Evolutionary conservation across 2,113 vertebrate species (phyloP).

Genomic region (Rostratula benghalensis): DNA sequence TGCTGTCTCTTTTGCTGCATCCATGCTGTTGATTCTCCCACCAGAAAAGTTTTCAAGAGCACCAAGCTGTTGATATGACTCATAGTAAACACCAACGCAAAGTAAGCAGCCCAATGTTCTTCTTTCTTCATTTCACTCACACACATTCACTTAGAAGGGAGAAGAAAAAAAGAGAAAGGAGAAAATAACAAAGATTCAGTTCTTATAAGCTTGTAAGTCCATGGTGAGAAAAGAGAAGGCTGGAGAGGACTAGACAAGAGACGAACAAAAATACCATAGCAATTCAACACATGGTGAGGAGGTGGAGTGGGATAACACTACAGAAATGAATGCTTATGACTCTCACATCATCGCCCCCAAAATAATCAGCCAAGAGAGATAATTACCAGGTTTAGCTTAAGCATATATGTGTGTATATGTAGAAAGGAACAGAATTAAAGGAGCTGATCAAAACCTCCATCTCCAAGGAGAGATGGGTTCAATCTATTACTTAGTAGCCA

Average conservation of each 20-base stretch:
- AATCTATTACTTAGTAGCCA: background rate
- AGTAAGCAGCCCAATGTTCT: conserved; percentile 58
- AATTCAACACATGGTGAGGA: conserved; percentile 79
- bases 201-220: conserved; percentile 27
- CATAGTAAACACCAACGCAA: conserved; percentile 72
- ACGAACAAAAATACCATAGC: conserved; percentile 74
- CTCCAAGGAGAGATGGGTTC: background rate
- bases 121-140: conserved; percentile 62
- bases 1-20: conserved; percentile 55
- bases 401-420: background rate
- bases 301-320: conserved; percentile 78
- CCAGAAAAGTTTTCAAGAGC: conserved; percentile 65
- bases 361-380: conserved; percentile 72
- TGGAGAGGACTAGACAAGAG: conserved; percentile 75
- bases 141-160: conserved; percentile 54
- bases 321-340: conserved; percentile 78
- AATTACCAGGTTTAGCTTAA: conserved; percentile 51
- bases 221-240: conserved; percentile 66
- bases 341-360: conserved; percentile 69
- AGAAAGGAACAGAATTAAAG: conserved; percentile 3
- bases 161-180: background rate
- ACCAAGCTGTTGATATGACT: conserved; percentile 76
- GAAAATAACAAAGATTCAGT: conserved; percentile 54
- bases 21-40: conserved; percentile 66
- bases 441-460: background rate